These are phyloP conservation scores for Apodemia zela DNA, from an alignment of 2,888 invertebrate genomes.

Conservation along the genomic window DNA sequence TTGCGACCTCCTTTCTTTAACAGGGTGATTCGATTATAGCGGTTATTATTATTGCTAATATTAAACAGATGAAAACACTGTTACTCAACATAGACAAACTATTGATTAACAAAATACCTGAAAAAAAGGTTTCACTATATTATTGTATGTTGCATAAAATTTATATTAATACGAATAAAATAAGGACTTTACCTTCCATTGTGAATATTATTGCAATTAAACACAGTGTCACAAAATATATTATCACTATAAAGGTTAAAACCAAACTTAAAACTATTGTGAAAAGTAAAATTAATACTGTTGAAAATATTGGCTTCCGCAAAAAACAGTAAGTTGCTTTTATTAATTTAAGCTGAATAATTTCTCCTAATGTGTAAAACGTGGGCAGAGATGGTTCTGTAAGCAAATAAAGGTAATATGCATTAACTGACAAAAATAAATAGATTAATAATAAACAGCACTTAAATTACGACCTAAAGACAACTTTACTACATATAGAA, in stretches of 20 bases:
- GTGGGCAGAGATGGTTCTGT: slow-evolving; percentile 28
- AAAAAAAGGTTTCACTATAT: neutral
- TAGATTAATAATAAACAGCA: no score
- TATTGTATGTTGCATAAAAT: neutral
- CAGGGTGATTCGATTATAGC: neutral
- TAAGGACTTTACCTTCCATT: slow-evolving; percentile 43
- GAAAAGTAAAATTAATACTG: slow-evolving; percentile 36
- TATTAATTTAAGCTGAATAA: slow-evolving; percentile 18
- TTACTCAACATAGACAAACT: neutral
- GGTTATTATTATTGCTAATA: neutral
- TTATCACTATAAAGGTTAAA: slow-evolving; percentile 22
- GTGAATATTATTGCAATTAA: slow-evolving; percentile 41
- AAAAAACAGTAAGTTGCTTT: slow-evolving; percentile 25
- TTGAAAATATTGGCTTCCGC: slow-evolving; percentile 44
- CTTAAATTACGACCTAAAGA: slow-evolving; percentile 43
- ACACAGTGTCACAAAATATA: slow-evolving; percentile 35
- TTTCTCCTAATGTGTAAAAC: slow-evolving; percentile 16
- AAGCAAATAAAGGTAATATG: slow-evolving; percentile 21
- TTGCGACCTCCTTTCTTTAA: neutral
- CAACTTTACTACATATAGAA: slow-evolving; percentile 32
- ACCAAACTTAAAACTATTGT: slow-evolving; percentile 23
- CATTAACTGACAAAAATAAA: neutral
- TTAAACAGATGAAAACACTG: neutral
- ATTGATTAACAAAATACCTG: slow-evolving; percentile 3
- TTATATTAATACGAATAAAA: neutral